Conservation (phyloP, 2,113 vertebrate species). For the Alouatta palliata region DNA sequence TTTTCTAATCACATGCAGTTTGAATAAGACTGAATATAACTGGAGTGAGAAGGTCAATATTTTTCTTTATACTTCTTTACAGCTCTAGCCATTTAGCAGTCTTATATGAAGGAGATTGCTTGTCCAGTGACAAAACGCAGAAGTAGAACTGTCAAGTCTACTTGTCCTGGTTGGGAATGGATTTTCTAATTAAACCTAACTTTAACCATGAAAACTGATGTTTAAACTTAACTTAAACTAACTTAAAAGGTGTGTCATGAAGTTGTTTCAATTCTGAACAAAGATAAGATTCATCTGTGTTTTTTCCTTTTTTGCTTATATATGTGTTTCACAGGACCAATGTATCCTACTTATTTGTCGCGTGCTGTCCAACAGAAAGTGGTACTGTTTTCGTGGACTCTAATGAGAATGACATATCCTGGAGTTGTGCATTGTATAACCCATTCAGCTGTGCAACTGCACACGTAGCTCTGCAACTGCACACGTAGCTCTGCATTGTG, state of each 20-base stretch:
- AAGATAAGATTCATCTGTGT: not conserved
- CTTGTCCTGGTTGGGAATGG: not conserved
- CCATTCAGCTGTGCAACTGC: not conserved
- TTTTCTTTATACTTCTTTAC: not conserved
- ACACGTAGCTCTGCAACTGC: not conserved
- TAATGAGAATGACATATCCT: not conserved
- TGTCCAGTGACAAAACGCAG: not conserved
- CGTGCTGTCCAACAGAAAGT: not conserved
- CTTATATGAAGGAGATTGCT: constrained; percentile 2
- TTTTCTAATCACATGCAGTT: not conserved
- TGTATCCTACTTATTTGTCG: not conserved
- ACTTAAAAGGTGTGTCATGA: not conserved
- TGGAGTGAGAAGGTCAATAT: not conserved
- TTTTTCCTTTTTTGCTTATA: not conserved
- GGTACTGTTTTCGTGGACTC: not conserved
- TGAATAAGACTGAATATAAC: not conserved
- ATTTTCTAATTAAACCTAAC: not conserved
- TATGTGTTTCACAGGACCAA: accelerated
- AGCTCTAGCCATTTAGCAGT: not conserved
- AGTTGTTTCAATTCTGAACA: not conserved
- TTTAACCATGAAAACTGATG: not conserved
- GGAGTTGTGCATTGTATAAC: not conserved
- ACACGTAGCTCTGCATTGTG: not conserved
- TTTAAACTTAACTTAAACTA: constrained; percentile 2
- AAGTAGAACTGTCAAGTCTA: not conserved